Conservation (phyloP, 1,140 invertebrate genomes). For the Trichoplusia ni region DNA sequence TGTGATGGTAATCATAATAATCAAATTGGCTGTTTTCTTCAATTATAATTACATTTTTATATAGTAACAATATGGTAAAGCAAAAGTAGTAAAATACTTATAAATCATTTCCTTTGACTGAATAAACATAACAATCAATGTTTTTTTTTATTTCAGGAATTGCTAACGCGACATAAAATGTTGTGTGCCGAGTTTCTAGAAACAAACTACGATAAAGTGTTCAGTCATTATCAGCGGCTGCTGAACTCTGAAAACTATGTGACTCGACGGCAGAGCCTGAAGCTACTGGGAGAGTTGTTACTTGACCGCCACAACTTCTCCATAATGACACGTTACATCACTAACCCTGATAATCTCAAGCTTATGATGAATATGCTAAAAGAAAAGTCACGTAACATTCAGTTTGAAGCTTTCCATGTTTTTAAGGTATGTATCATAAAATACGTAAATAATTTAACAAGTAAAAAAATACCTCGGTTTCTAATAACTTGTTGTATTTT, state of each 20-base stretch:
- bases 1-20: no score
- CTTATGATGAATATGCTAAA: conserved; percentile 99
- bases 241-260: conserved; percentile 99
- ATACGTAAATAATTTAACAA: background rate
- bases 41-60: no score
- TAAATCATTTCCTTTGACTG: no score
- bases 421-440: conserved; percentile 92
- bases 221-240: conserved; percentile 97
- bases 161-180: conserved; percentile 99
- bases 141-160: conserved; percentile 87
- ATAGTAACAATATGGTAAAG: no score
- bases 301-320: conserved; percentile 99
- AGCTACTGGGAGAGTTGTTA: conserved; percentile 97
- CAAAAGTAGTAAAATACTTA: no score
- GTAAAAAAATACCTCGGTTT: no score
- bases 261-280: conserved; percentile 97
- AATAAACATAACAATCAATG: no score
- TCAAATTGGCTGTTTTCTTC: no score
- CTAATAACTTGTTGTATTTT: conserved; percentile 36
- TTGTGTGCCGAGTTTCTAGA: conserved; percentile 99
- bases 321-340: conserved; percentile 99
- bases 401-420: conserved; percentile 99
- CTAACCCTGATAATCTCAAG: conserved; percentile 99
- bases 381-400: conserved; percentile 99
- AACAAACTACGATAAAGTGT: conserved; percentile 99